Evolutionary conservation across 2,888 invertebrate species (phyloP).

Genomic region (Candidula unifasciata): DNA sequence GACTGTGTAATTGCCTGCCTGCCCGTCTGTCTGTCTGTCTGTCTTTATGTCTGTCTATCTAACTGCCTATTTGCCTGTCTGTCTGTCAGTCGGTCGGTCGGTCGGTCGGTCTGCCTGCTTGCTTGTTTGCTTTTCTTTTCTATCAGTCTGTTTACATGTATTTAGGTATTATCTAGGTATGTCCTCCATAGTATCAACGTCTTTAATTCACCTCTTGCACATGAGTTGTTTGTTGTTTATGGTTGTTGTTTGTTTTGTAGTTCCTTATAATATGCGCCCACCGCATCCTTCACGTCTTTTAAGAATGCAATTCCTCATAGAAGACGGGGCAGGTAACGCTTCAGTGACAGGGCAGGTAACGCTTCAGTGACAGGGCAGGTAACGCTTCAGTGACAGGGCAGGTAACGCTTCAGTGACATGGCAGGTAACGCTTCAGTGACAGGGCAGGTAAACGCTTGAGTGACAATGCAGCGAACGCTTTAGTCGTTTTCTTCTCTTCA

Average conservation of each 20-base stretch:
- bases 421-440: too few relatives aligned
- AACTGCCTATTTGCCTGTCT: neutral
- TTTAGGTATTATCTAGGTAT: neutral
- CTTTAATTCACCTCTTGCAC: neutral
- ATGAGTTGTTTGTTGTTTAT: neutral
- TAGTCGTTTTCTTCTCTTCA: conserved; percentile 3
- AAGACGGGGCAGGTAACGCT: too few relatives aligned
- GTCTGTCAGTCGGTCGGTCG: neutral
- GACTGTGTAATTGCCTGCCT: neutral
- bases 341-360: too few relatives aligned
- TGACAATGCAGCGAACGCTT: too few relatives aligned
- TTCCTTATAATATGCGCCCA: too few relatives aligned
- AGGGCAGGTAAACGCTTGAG: too few relatives aligned
- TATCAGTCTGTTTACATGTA: neutral
- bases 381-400: too few relatives aligned
- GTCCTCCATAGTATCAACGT: neutral
- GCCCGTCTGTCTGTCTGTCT: neutral
- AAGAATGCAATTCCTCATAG: too few relatives aligned
- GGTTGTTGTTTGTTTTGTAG: too few relatives aligned
- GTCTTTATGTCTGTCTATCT: neutral
- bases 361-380: too few relatives aligned
- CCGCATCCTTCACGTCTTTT: too few relatives aligned
- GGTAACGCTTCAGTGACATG: too few relatives aligned
- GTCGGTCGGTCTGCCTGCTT: neutral
- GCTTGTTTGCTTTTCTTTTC: neutral